Evolutionary conservation across 2,888 invertebrate genomes (phyloP).

Genomic region (Pseudeuparius sepicola): DNA sequence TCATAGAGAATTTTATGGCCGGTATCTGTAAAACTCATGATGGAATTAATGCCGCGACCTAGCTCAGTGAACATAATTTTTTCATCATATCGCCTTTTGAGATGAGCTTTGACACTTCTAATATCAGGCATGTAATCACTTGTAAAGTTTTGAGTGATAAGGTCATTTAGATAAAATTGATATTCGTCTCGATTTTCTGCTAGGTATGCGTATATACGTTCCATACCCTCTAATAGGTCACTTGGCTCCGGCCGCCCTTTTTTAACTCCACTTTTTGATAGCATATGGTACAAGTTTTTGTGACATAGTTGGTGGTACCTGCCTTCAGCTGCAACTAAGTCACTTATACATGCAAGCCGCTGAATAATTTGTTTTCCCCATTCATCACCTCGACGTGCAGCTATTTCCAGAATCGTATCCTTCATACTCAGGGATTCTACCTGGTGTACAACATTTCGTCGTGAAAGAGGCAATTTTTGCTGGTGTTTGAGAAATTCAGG

Average conservation of each 20-base stretch:
- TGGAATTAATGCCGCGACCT: too few relatives aligned
- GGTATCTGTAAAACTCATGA: constrained; percentile 4
- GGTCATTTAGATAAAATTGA: constrained; percentile 7
- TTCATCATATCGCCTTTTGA: too few relatives aligned
- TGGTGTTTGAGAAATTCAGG: constrained; percentile 5
- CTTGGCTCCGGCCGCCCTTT: constrained; percentile 3
- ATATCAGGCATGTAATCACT: constrained; percentile 5
- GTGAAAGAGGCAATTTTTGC: constrained; percentile 8
- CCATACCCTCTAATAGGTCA: constrained; percentile 8
- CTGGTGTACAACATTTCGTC: constrained; percentile 7
- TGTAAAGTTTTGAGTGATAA: constrained; percentile 6
- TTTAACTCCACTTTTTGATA: constrained; percentile 7
- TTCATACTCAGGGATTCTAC: too few relatives aligned
- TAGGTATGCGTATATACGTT: constrained; percentile 9
- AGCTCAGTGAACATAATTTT: constrained; percentile 4
- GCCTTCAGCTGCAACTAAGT: too few relatives aligned
- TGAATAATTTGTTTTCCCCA: too few relatives aligned
- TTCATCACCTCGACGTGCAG: too few relatives aligned
- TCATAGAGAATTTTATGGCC: constrained; percentile 10
- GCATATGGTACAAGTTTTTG: too few relatives aligned
- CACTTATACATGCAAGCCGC: too few relatives aligned
- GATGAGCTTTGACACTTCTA: constrained; percentile 6
- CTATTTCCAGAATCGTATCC: too few relatives aligned
- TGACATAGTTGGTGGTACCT: too few relatives aligned
- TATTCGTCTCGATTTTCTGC: constrained; percentile 5